Evolutionary conservation across 2,797 vertebrate genomes (phyloP).

Genomic region (Carapus acus): DNA sequence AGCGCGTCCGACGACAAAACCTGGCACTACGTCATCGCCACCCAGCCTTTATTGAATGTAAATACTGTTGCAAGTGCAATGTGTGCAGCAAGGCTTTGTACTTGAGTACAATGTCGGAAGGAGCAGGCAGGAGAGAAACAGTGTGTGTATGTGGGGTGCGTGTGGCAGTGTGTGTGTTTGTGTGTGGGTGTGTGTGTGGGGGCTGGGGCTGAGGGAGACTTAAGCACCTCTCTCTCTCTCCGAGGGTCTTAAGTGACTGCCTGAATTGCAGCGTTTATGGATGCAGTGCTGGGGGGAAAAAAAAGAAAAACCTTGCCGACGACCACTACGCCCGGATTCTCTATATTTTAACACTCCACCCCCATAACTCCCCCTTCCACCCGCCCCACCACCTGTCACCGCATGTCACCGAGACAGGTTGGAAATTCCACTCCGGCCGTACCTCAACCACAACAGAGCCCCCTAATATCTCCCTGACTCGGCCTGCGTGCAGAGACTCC

Average conservation of each 20-base stretch:
- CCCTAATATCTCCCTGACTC: conserved; percentile 41
- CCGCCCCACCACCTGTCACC: too few relatives aligned
- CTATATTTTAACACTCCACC: conserved; percentile 57
- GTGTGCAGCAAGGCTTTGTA: conserved; percentile 40
- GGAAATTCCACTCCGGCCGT: too few relatives aligned
- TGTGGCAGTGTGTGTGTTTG: too few relatives aligned
- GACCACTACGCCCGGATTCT: conserved; percentile 55
- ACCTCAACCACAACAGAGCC: too few relatives aligned
- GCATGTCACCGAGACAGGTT: too few relatives aligned
- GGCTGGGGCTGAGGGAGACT: too few relatives aligned
- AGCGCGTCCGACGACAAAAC: too few relatives aligned
- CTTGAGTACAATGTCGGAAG: conserved; percentile 61
- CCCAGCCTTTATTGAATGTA: conserved; percentile 48
- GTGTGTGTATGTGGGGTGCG: too few relatives aligned
- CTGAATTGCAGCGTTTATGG: conserved; percentile 61
- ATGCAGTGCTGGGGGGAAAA: conserved; percentile 37
- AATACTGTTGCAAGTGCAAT: conserved; percentile 33
- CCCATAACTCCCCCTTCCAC: conserved; percentile 52
- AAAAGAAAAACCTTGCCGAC: conserved; percentile 29
- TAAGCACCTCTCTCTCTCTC: conserved; percentile 58
- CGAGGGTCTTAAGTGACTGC: conserved; percentile 52
- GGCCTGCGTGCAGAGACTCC: conserved; percentile 54
- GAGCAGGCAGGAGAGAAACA: conserved; percentile 41
- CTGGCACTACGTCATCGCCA: too few relatives aligned
- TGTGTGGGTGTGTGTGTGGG: too few relatives aligned